phyloP scores from a whole-genome alignment of 2,888 invertebrate species.

The Trichogramma evanescens region DNA sequence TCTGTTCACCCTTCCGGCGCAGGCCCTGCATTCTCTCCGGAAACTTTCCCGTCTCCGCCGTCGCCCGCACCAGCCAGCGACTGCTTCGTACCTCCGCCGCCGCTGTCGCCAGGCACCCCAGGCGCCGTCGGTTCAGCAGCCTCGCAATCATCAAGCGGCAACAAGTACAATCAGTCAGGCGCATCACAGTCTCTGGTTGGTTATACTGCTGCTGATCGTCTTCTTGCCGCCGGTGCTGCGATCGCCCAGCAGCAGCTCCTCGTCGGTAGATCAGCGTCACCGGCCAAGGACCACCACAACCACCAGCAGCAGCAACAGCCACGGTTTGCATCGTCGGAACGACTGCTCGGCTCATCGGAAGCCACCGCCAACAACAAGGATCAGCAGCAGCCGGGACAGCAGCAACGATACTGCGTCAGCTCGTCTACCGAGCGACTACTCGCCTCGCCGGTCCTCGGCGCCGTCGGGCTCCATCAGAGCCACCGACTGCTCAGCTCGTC shows the following conservation, averaged over 20 bases:
- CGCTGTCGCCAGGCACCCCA: conserved; percentile 56
- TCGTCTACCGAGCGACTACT: conserved; percentile 27
- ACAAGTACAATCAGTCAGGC: conserved; percentile 34
- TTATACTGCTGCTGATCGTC: conserved; percentile 35
- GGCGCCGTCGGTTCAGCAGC: conserved; percentile 40
- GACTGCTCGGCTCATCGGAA: conserved; percentile 47
- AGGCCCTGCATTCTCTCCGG: conserved; percentile 50
- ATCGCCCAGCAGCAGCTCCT: conserved; percentile 34
- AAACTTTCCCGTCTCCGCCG: conserved; percentile 52
- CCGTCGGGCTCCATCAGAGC: conserved; percentile 34
- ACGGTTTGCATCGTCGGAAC: conserved; percentile 51
- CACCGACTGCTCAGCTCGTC: conserved; percentile 40
- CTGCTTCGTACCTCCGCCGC: conserved; percentile 57
- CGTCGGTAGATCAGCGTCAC: conserved; percentile 26
- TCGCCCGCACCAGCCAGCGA: conserved; percentile 54
- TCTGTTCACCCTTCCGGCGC: not conserved
- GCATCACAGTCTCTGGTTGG: conserved; percentile 46
- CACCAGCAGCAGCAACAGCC: conserved; percentile 10
- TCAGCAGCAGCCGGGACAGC: conserved; percentile 32
- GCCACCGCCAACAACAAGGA: conserved; percentile 33
- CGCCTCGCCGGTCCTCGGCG: conserved; percentile 15
- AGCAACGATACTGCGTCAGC: conserved; percentile 34
- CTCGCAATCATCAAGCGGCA: conserved; percentile 45
- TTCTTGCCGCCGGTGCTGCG: conserved; percentile 37
- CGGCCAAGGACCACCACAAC: conserved; percentile 21